A percentile compares a stretch with the other conserved stretches of the same genome.
Conservation (phyloP, 2,888 invertebrate species). For the Brachyptera risi region DNA sequence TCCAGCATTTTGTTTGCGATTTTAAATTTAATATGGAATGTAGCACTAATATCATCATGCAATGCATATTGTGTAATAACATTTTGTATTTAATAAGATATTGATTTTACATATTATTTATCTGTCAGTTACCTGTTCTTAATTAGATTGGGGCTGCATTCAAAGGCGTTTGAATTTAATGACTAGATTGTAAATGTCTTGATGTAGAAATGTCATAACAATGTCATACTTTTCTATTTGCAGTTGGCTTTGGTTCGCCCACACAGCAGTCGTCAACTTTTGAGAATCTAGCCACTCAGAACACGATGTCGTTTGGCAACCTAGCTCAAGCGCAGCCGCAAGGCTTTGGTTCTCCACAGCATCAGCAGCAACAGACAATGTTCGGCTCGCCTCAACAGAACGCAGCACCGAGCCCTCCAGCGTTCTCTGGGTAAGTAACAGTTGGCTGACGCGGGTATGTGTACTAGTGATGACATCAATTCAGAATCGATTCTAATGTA, state of each 20-base stretch:
- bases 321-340: constrained; percentile 50
- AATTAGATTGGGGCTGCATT: background rate
- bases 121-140: too few relatives aligned
- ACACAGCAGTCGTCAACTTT: constrained; percentile 56
- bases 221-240: constrained; percentile 4
- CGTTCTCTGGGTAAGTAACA: constrained; percentile 19
- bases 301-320: constrained; percentile 60
- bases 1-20: background rate
- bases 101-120: too few relatives aligned
- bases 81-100: too few relatives aligned
- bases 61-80: too few relatives aligned
- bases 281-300: constrained; percentile 59
- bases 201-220: background rate
- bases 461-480: too few relatives aligned
- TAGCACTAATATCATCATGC: background rate
- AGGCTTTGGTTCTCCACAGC: constrained; percentile 24
- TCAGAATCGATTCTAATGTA: too few relatives aligned
- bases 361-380: constrained; percentile 8
- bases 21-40: background rate
- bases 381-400: constrained; percentile 20
- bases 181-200: too few relatives aligned
- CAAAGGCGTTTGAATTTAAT: background rate
- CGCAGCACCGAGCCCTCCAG: constrained; percentile 1
- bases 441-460: too few relatives aligned
- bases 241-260: constrained; percentile 38